phyloP scores from a whole-genome alignment of 2,113 vertebrate genomes.

The Illadopsis cleaveri region DNA sequence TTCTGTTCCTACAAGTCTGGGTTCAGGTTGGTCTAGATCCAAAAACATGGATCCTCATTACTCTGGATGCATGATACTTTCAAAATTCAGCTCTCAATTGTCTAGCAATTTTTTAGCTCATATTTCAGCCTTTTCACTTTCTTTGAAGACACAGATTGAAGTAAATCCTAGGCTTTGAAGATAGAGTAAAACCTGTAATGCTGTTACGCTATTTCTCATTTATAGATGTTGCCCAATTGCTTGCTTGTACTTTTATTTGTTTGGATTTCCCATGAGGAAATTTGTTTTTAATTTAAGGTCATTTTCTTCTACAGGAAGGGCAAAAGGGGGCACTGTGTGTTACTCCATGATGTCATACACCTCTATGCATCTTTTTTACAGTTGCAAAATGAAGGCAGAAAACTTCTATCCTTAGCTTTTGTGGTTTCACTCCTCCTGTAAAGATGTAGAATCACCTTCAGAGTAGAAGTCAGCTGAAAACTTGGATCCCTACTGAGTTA shows the following conservation, averaged over 20 bases:
- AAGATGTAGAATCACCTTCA: not conserved
- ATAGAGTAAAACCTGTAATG: not conserved
- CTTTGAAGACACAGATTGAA: not conserved
- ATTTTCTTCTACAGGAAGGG: not conserved
- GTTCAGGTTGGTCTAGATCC: not conserved
- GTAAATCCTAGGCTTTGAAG: not conserved
- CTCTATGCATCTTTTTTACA: not conserved
- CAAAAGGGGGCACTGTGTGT: not conserved
- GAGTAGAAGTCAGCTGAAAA: not conserved
- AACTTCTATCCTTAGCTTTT: not conserved
- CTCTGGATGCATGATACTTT: not conserved
- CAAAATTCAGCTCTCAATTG: not conserved
- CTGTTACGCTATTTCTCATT: not conserved
- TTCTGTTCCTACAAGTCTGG: not conserved
- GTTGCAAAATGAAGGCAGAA: not conserved
- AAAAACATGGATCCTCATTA: not conserved
- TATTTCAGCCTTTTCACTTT: not conserved
- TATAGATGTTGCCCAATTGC: not conserved
- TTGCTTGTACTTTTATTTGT: not conserved
- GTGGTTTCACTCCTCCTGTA: not conserved
- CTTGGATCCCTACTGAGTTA: not conserved
- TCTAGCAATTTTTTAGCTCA: not conserved
- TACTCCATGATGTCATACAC: not conserved
- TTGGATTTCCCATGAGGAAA: not conserved
- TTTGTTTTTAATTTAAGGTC: not conserved